Conservation (phyloP, 2,113 vertebrate species). For the Candoia aspera region DNA sequence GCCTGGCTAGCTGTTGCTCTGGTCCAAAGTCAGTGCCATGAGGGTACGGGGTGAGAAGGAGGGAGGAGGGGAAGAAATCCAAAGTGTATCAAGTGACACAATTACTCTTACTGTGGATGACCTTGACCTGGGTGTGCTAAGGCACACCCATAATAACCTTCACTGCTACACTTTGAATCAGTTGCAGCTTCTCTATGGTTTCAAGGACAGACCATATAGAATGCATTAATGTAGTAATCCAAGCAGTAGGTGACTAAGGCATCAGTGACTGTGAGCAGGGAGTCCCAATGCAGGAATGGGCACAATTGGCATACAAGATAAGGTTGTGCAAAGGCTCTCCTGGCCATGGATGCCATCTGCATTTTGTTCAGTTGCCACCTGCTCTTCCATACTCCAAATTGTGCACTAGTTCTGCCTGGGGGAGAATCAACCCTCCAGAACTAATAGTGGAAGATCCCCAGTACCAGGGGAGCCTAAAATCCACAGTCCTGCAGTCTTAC, state of each 20-base stretch:
- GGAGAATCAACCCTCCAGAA: not conserved
- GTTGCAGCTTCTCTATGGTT: not conserved
- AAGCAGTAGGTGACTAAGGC: not conserved
- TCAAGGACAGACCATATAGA: not conserved
- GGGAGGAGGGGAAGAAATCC: not conserved
- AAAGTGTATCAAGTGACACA: not conserved
- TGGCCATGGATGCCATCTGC: not conserved
- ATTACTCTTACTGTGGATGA: not conserved
- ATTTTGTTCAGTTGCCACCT: not conserved
- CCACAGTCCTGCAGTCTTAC: not conserved
- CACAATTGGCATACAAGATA: not conserved
- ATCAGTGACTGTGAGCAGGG: not conserved
- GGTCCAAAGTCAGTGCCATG: not conserved
- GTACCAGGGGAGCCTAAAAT: not conserved
- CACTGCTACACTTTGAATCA: not conserved
- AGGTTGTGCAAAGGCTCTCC: not conserved
- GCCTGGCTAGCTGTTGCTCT: not conserved
- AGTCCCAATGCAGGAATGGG: not conserved
- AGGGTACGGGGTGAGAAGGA: not conserved
- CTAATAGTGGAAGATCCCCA: not conserved
- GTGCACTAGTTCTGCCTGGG: not conserved
- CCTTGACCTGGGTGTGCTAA: not conserved
- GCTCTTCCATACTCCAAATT: not conserved
- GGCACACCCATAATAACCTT: too few relatives aligned
- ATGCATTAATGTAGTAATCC: not conserved